Base-by-base conservation (phyloP, 92 coral and sea anemone genomes). In the Paramuricea clavata region DNA sequence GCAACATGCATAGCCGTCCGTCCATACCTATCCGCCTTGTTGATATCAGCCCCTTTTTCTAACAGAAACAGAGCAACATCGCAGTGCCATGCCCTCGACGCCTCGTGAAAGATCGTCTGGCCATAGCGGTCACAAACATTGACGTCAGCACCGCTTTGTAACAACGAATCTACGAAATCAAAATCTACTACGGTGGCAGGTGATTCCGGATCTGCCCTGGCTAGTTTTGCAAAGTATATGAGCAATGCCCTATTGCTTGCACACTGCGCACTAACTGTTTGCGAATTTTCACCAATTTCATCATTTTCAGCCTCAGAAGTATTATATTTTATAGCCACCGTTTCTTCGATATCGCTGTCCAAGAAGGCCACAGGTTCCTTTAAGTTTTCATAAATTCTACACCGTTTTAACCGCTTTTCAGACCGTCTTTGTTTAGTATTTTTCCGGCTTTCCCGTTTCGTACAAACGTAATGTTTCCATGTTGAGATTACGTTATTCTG, bases 1-100 rank as follows among this genome's bases (percentile, higher is more conserved):
- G 99, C 99, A 13, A 97, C 92, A 56, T 97, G 99, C 64, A 97
- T 74, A 0, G 99, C 95, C 0, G 98, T 91, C 69, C 99, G 74
- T 6, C 99, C 99, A 82, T 81, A 95, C 39, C 86, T 78, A 61
- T 97, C 99, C 1, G 92, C 89, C 8, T n/a, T 76, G 81, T 97
- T 97, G 22, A 97, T 94, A 41, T 89, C 94, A 0, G 95, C 98
- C 8, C 99, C 99, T 47, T 97, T 93, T 80, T 97, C 98, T 47
- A 94, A 80, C 74, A 93, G 39, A 76, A 91, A 97, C 87, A 86
- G 90, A 6, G 99, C 99, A 5, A 97, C 98, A 88, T 97, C 99
- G 67, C 91, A 90, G 74, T 97, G 94, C 99, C 99, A 97, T 27
- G 95, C 95, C 47, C 99, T 90, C 33, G 98, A 96, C 0, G 95